These are phyloP conservation scores for Albula glossodonta DNA, from an alignment of 2,113 vertebrate genomes.

Conservation along the genomic window DNA sequence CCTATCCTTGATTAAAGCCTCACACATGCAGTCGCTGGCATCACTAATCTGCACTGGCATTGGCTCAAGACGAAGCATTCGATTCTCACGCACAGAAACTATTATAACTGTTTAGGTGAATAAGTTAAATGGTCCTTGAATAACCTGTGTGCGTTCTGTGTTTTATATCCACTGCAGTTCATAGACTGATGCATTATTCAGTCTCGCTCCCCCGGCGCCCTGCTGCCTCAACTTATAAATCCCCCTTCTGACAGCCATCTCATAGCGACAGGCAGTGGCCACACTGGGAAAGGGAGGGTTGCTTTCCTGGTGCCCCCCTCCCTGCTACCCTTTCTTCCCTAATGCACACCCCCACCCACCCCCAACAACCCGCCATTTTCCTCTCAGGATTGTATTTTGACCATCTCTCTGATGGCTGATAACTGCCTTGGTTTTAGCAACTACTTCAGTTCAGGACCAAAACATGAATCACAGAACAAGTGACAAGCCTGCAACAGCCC, in stretches of 20 bases:
- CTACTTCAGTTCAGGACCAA: neutral
- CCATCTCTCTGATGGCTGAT: neutral
- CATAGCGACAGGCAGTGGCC: neutral
- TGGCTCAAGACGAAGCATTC: neutral
- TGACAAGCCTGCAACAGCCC: neutral
- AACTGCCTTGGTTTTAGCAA: neutral
- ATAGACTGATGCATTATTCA: conserved; percentile 18
- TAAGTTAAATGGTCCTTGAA: neutral
- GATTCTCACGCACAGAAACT: neutral
- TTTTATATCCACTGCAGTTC: neutral
- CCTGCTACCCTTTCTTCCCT: neutral
- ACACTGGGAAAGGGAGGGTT: neutral
- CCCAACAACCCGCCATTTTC: neutral
- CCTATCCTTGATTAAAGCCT: neutral
- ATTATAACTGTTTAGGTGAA: neutral
- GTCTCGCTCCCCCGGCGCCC: neutral
- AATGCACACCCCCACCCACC: neutral
- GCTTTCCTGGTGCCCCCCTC: neutral
- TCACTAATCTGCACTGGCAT: neutral
- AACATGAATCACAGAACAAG: neutral
- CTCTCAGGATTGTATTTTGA: neutral
- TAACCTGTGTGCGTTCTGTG: neutral
- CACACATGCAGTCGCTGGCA: neutral
- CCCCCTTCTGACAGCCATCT: conserved; percentile 2
- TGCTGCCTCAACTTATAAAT: neutral